These are phyloP conservation scores for Medauroidea extradentata DNA, from an alignment of 1,140 invertebrate species.

Conservation along the genomic window DNA sequence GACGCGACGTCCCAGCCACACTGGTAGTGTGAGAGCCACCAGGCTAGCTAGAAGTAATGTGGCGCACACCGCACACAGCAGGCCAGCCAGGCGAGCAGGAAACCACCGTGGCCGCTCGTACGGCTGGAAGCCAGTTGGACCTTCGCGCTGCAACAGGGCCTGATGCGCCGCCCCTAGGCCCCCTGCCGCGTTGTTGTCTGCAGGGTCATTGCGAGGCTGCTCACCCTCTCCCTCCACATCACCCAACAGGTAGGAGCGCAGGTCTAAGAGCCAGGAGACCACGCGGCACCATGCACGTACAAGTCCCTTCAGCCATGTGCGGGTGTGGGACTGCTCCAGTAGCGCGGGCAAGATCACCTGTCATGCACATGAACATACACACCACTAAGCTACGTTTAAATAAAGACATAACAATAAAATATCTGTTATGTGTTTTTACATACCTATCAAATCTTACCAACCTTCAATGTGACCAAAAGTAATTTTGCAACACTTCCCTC, in stretches of 20 bases:
- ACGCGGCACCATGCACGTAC: slow-evolving; percentile 84
- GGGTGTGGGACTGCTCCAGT: slow-evolving; percentile 92
- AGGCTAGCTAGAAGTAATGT: slow-evolving; percentile 81
- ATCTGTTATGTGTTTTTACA: no score
- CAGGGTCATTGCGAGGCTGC: slow-evolving; percentile 18
- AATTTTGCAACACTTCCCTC: no score
- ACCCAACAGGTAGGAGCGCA: slow-evolving; percentile 86
- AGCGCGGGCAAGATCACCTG: slow-evolving; percentile 91
- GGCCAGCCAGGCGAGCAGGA: slow-evolving; percentile 64
- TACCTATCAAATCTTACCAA: no score
- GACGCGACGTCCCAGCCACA: slow-evolving; percentile 79
- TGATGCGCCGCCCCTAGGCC: slow-evolving; percentile 78
- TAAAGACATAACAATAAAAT: no score
- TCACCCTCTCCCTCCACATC: slow-evolving; percentile 44
- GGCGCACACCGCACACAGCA: slow-evolving; percentile 76
- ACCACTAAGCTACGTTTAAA: no score
- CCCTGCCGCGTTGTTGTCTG: slow-evolving; percentile 40
- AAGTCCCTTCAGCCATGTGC: slow-evolving; percentile 85
- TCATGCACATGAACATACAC: neutral
- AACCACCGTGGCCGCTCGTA: slow-evolving; percentile 84
- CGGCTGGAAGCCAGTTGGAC: slow-evolving; percentile 77
- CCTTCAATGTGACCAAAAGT: no score
- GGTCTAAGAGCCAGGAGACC: slow-evolving; percentile 78
- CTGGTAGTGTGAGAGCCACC: slow-evolving; percentile 81
- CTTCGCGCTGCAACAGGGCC: slow-evolving; percentile 72